Evolutionary conservation across 2,797 vertebrate species (phyloP).

Genomic region (Characodon lateralis): DNA sequence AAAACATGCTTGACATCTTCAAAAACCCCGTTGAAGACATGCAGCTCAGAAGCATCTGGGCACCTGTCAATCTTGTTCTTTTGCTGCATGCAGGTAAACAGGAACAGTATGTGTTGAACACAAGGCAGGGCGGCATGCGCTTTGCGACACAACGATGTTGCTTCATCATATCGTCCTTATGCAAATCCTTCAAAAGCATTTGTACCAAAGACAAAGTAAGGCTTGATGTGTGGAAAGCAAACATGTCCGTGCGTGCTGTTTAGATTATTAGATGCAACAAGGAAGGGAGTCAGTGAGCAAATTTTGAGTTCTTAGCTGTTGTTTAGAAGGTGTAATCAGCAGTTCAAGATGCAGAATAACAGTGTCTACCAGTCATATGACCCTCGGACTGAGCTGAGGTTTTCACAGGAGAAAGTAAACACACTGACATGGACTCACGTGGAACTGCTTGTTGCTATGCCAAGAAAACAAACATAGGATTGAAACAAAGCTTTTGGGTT

Average conservation of each 20-base stretch:
- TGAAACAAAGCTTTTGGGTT: background rate
- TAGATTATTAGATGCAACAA: background rate
- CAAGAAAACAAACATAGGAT: constrained; percentile 12
- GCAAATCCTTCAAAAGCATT: constrained; percentile 45
- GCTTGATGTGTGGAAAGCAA: background rate
- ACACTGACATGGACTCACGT: constrained; percentile 39
- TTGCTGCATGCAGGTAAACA: constrained; percentile 8
- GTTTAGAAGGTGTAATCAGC: constrained; percentile 23
- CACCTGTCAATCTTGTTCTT: background rate
- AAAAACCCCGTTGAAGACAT: background rate
- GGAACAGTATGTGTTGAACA: constrained; percentile 23
- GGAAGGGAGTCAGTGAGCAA: background rate
- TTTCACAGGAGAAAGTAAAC: constrained; percentile 35
- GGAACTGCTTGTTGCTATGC: constrained; percentile 25
- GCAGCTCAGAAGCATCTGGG: background rate
- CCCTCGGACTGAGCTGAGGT: constrained; percentile 33
- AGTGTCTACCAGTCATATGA: constrained; percentile 53
- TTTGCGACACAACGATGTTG: constrained; percentile 47
- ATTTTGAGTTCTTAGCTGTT: constrained; percentile 5
- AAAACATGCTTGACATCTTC: constrained; percentile 9
- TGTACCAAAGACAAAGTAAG: constrained; percentile 9
- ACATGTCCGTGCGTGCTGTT: background rate
- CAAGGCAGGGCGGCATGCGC: constrained; percentile 32
- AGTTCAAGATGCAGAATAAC: constrained; percentile 40
- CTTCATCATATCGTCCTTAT: constrained; percentile 37